phyloP scores from a whole-genome alignment of 2,797 vertebrate genomes.

The Smutsia gigantea region DNA sequence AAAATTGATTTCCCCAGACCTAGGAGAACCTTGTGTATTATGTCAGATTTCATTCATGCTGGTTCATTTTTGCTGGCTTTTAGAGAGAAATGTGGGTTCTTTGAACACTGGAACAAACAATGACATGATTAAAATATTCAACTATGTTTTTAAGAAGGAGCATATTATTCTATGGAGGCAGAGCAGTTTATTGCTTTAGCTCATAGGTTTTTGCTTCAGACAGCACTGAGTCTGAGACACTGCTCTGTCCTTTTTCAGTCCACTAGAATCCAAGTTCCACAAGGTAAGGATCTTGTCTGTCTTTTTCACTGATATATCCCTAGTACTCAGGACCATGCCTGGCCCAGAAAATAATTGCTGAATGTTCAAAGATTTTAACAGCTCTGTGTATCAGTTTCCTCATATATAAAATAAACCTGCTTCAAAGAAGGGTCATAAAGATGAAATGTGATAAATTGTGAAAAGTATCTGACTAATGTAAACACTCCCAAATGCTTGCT shows the following conservation, averaged over 20 bases:
- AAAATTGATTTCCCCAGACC: background rate
- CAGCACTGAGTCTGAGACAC: background rate
- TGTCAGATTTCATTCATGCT: background rate
- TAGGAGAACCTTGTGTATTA: background rate
- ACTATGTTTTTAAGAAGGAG: background rate
- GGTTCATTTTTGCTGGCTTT: constrained; percentile 28
- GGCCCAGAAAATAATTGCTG: background rate
- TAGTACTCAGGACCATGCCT: background rate
- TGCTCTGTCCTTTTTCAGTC: background rate
- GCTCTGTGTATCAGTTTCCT: background rate
- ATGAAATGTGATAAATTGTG: background rate
- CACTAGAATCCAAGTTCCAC: background rate
- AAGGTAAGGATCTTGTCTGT: background rate
- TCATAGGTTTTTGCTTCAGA: background rate
- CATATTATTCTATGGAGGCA: background rate
- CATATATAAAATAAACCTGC: background rate
- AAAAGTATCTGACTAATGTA: background rate
- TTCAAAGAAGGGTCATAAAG: background rate
- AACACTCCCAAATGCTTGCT: background rate
- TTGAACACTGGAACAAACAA: background rate
- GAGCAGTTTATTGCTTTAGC: background rate
- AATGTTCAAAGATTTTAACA: background rate
- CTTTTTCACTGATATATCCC: background rate
- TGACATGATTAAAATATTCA: background rate
- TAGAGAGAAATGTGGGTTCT: background rate